A percentile compares a stretch with the other conserved stretches of the same genome.
Evolutionary conservation across 1,140 invertebrate genomes (phyloP).

Genomic region (Heliconius hermathena): DNA sequence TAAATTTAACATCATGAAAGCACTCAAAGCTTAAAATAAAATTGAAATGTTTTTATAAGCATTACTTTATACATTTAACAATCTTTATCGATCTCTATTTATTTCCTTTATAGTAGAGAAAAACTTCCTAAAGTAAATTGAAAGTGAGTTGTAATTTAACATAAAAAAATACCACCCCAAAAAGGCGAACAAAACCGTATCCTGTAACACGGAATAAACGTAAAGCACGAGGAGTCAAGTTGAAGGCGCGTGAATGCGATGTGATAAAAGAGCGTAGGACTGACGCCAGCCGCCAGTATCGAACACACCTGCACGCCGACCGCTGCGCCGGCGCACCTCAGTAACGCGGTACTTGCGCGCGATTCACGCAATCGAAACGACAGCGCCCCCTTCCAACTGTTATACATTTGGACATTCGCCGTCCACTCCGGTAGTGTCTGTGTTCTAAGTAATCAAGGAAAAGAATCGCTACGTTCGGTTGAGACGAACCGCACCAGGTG

Average conservation of each 20-base stretch:
- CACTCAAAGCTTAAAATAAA: too few species aligned
- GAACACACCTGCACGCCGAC: slow-evolving; percentile 54
- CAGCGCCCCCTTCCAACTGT: slow-evolving; percentile 52
- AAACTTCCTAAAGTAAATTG: not conserved
- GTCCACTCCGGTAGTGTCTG: slow-evolving; percentile 63
- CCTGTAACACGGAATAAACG: slow-evolving; percentile 32
- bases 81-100: not conserved
- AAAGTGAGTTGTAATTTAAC: not conserved
- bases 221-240: slow-evolving; percentile 63
- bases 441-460: slow-evolving; percentile 54
- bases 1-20: too few species aligned
- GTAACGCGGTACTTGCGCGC: slow-evolving; percentile 47
- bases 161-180: not conserved
- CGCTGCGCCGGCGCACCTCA: slow-evolving; percentile 62
- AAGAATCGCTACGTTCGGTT: slow-evolving; percentile 43
- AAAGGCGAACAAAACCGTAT: not conserved
- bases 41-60: too few species aligned
- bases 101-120: not conserved
- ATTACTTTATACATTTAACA: not conserved
- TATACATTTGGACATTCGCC: slow-evolving; percentile 51
- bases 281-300: slow-evolving; percentile 70
- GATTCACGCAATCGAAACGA: slow-evolving; percentile 49
- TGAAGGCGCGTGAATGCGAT: slow-evolving; percentile 70
- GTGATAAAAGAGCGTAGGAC: slow-evolving; percentile 71
- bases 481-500: slow-evolving; percentile 57